Percentiles rank a stretch among this genome's conserved stretches.
Evolutionary conservation across 2,888 invertebrate genomes (phyloP).

Genomic region (Charanyca ferruginea): DNA sequence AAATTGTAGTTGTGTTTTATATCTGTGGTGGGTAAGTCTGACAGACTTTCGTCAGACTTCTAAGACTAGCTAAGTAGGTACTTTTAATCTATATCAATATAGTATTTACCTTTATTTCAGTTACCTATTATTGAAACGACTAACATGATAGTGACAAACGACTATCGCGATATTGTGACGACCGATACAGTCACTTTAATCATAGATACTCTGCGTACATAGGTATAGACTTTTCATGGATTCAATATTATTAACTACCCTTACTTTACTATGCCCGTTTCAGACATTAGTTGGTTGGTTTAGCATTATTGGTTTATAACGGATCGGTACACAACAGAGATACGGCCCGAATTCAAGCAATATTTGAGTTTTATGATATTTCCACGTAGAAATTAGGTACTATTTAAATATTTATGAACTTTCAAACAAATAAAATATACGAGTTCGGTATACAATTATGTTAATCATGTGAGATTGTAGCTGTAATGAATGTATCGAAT

Average conservation of each 20-base stretch:
- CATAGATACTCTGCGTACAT: slow-evolving; percentile 21
- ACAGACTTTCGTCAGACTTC: too few species aligned
- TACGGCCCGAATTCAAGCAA: neutral
- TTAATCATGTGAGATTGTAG: neutral
- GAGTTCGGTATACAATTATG: neutral
- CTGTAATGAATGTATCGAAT: neutral
- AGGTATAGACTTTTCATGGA: slow-evolving; percentile 24
- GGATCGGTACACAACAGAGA: too few species aligned
- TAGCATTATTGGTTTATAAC: slow-evolving; percentile 38
- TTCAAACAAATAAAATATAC: neutral
- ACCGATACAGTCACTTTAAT: slow-evolving; percentile 31
- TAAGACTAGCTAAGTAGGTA: too few species aligned
- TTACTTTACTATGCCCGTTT: slow-evolving; percentile 22
- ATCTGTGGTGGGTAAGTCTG: too few species aligned
- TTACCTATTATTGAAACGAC: slow-evolving; percentile 6
- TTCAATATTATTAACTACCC: slow-evolving; percentile 29
- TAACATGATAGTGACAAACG: neutral
- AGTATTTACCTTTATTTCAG: too few species aligned
- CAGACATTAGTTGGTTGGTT: slow-evolving; percentile 33
- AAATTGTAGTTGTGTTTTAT: too few species aligned
- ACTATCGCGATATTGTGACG: neutral
- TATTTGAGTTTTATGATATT: neutral
- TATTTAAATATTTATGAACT: neutral
- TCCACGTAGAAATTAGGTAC: neutral
- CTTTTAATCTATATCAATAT: too few species aligned